These are phyloP conservation scores for Menura novaehollandiae DNA, from an alignment of 2,113 vertebrate genomes.

Conservation along the genomic window DNA sequence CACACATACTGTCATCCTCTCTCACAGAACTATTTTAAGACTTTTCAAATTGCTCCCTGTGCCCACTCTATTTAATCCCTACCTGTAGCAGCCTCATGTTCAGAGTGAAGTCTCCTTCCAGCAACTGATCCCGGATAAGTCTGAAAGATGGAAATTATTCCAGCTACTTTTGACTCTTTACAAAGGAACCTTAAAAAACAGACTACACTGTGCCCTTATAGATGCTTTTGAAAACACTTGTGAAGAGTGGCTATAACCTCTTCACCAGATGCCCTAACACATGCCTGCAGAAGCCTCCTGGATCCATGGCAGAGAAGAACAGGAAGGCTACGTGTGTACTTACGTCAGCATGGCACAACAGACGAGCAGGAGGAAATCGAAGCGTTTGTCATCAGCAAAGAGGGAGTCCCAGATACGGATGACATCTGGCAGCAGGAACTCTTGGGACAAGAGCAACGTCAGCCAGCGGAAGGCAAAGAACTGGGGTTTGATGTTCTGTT, in stretches of 20 bases:
- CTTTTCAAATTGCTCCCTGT: neutral
- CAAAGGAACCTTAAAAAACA: neutral
- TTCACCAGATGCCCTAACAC: neutral
- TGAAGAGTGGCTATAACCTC: neutral
- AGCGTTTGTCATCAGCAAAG: slow-evolving; percentile 89
- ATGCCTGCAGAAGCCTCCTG: neutral
- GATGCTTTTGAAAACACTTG: neutral
- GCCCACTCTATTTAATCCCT: neutral
- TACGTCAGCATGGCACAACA: slow-evolving; percentile 96
- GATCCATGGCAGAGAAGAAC: neutral
- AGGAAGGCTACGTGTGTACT: slow-evolving; percentile 36
- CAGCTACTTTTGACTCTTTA: neutral
- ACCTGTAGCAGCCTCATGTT: slow-evolving; percentile 98
- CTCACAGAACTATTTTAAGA: neutral
- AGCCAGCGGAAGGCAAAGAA: slow-evolving; percentile 99
- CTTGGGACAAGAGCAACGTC: slow-evolving; percentile 93
- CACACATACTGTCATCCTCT: neutral
- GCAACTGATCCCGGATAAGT: slow-evolving; percentile 88
- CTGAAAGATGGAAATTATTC: slow-evolving; percentile 62
- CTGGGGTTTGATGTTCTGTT: slow-evolving; percentile 98
- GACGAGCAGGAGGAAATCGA: slow-evolving; percentile 93
- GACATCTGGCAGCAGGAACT: slow-evolving; percentile 95
- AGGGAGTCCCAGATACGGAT: slow-evolving; percentile 98
- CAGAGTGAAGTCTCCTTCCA: slow-evolving; percentile 92
- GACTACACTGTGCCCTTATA: neutral